Evolutionary conservation across 2,113 vertebrate species (phyloP), one percentile per base, ranked within the genome.

Genomic region (human): DNA sequence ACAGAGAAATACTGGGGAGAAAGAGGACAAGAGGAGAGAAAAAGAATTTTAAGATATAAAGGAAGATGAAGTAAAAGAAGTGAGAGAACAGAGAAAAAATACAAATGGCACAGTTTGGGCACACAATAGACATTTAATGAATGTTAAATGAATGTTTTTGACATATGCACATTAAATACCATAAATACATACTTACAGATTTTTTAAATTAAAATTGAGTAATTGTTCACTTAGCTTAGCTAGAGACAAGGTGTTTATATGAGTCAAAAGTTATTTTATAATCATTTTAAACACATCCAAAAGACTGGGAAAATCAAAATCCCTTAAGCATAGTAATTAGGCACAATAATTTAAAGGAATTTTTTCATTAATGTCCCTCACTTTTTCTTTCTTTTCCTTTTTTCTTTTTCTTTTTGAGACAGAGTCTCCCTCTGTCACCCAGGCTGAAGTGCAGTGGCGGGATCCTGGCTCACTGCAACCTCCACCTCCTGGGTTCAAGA

Each of bases 351-450:
- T 94, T 72, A 90, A 89, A 92, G 94, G 75, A 89, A 78, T 80
- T 94, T 96, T 90, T n/a, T 93, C 10, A 96, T 96, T 97, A 88
- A 91, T 94, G 95, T 84, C 30, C 27, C 57, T 90, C 73, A 83
- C 50, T 91, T 97, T 94, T 61, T 59, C 11, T 27, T 27, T 61
- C 4, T 61, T 1, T 61, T 30, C 25, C 1, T 25, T 61, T 27
- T 27, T 61, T 61, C 25, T 61, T 30, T 61, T 64, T 14, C 13
- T 30, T 64, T 64, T 64, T 64, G 27, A 30, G 61, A 64, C 30
- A 13, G 23, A 61, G 27, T 64, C 61, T 64, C 61, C 12, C 2
- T 32, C 27, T 64, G 27, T 32, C 61, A 32, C 27, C 27, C 12
- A 14, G 61, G 27, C 61, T 64, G 61, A 30, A 32, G 61, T 64